Conservation (phyloP, 2,113 vertebrate genomes). For the Apistogramma diplotaenia region DNA sequence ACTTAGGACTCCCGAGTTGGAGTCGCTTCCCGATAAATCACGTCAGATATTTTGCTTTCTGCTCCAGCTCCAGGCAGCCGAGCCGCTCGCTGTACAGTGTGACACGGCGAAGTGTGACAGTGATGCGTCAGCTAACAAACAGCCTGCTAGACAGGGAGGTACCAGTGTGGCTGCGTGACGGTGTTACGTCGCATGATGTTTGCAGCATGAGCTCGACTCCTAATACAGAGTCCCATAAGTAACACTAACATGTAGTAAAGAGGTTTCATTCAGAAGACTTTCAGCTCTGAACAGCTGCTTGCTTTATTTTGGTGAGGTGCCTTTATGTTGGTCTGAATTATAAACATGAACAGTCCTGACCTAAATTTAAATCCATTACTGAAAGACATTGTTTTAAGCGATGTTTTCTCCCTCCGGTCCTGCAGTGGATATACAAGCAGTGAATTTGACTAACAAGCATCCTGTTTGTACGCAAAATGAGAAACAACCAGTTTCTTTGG, state of each 20-base stretch:
- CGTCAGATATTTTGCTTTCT: slow-evolving; percentile 44
- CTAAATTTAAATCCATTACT: too few relatives aligned
- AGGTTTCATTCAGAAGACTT: background rate
- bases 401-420: background rate
- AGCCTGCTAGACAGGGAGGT: slow-evolving; percentile 58
- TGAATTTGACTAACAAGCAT: slow-evolving; percentile 39
- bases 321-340: background rate
- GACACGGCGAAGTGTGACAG: slow-evolving; percentile 23
- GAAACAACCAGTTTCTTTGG: slow-evolving; percentile 1
- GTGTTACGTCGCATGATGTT: background rate
- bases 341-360: too few relatives aligned
- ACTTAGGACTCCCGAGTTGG: background rate
- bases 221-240: background rate
- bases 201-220: background rate
- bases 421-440: slow-evolving; percentile 70
- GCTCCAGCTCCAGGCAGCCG: slow-evolving; percentile 51
- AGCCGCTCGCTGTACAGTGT: slow-evolving; percentile 29
- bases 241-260: background rate
- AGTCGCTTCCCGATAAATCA: background rate
- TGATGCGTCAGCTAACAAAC: slow-evolving; percentile 45
- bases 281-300: fast-evolving
- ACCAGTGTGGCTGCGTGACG: slow-evolving; percentile 27
- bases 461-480: slow-evolving; percentile 8
- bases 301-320: background rate
- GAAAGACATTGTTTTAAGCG: too few relatives aligned